Evolutionary conservation across 2,888 invertebrate species (phyloP).

Genomic region (Lasioglossum figueresi): DNA sequence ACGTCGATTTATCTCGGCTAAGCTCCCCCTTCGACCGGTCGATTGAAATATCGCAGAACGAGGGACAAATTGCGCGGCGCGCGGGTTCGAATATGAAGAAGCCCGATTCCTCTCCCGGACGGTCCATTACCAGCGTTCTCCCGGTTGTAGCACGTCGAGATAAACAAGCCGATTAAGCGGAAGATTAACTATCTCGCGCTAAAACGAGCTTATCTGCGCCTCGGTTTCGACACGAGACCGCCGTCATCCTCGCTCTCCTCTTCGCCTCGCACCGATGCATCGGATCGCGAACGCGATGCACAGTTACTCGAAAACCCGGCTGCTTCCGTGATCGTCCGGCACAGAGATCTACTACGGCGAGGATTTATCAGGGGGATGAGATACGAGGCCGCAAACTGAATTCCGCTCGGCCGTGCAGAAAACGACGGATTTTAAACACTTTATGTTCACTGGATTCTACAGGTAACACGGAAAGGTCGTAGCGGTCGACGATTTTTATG

Average conservation of each 20-base stretch:
- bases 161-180: conserved; percentile 57
- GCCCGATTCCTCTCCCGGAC: conserved; percentile 26
- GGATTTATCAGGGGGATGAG: conserved; percentile 5
- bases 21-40: not conserved
- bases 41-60: conserved; percentile 52
- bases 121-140: conserved; percentile 54
- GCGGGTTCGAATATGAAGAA: conserved; percentile 47
- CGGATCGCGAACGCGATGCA: conserved; percentile 38
- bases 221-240: conserved; percentile 53
- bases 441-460: not conserved
- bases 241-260: conserved; percentile 25
- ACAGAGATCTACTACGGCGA: not conserved
- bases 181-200: conserved; percentile 60
- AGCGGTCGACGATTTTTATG: too few relatives aligned
- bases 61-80: conserved; percentile 49
- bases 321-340: conserved; percentile 42
- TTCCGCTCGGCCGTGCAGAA: not conserved
- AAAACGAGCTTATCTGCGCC: conserved; percentile 57
- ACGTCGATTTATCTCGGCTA: not conserved
- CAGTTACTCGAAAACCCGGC: conserved; percentile 41
- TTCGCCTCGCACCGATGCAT: conserved; percentile 24
- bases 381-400: not conserved
- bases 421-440: not conserved
- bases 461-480: too few relatives aligned
- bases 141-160: conserved; percentile 58